Base-by-base conservation (phyloP, 2,888 invertebrate species). In the Linyphia triangularis region DNA sequence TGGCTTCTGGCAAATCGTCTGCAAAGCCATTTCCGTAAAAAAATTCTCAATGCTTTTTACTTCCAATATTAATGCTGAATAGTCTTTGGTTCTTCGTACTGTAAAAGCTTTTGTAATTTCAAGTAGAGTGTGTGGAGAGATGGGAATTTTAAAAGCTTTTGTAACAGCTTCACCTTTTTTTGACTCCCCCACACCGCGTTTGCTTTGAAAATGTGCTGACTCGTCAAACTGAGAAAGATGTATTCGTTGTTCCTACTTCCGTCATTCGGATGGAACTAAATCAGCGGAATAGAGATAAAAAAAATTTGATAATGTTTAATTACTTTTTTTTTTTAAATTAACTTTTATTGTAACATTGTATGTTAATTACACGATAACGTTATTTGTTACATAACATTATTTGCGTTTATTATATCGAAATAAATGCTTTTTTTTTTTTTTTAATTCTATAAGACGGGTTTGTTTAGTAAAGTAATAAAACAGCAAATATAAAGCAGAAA, bases 91-190 rank as follows among this genome's bases (percentile, higher is more conserved):
- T 73, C 73, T 26, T 30, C 30, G 16, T 16, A 30, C 33, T 6
- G 4, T 33, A n/a, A 51, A 57, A 33, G 77, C 77, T 63, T 77
- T 63, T 77, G 77, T 77, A 63, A 77, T 77, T 77, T 63, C 26
- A 63, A 61, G 75, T 40, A 51, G 13, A 51, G 51, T 16, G 51
- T n/a, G 51, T 16, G 1, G 77, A 30, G 63, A 26, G 61, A 40
- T 16, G 22, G 63, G 77, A 24, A 51, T 63, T 63, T 59, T 77
- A 77, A 77, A 63, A 77, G 77, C 61, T 63, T 16, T 26, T 9
- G 51, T 22, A 26, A 77, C 61, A 26, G 63, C 63, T 77, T 19
- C 59, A 59, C 63, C 61, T 63, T 26, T 40, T 51, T 19, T 7
- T 4, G 26, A 10, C 61, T 22, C 51, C n/a, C 30, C 28, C 24